Base-by-base conservation (phyloP, 2,888 invertebrate species). In the Aradus depressus region DNA sequence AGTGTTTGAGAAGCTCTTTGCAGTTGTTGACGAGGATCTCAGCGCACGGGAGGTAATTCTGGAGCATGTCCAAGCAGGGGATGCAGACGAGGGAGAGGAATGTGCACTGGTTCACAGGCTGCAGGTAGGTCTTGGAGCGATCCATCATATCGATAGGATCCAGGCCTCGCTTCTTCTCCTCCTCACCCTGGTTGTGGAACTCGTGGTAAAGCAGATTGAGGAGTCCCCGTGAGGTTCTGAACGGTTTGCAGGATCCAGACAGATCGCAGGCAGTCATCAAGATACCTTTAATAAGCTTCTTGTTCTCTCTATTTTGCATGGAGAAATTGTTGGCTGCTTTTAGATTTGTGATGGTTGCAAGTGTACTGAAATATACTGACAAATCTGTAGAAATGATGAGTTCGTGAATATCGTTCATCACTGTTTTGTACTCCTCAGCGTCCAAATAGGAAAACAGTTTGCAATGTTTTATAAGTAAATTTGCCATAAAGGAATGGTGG, bases 261-360 rank as follows among this genome's bases (percentile, higher is more conserved):
- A 48, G n/a, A 48, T 48, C 48, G 14, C 38, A 48, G 16, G 31
- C 28, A 3, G 48, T 48, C 18, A 48, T 48, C 18, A 48, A 25
- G 12, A 48, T 38, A 19, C 28, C 23, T 39, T 48, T 48, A 23
- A 48, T 14, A 18, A 44, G n/a, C 4, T 21, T 21, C 25, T 18
- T 5, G n/a, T 45, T 34, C 26, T 45, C 37, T 21, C 18, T 18
- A 23, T 45, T 8, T 25, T 1, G n/a, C 48, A 26, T 39, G 2
- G 31, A 25, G 39, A 48, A 48, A 21, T 19, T 18, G 3, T 39
- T 38, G 8, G 12, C 26, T 1, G 48, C 14, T 10, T 39, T 19
- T 10, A 48, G 38, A 14, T 23, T 16, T 22, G 34, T 23, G 2
- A 48, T 38, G 10, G 8, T 10, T 19, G 2, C n/a, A 22, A 26